Conservation (phyloP, 2,888 invertebrate genomes). For the Halictus quadricinctus region DNA sequence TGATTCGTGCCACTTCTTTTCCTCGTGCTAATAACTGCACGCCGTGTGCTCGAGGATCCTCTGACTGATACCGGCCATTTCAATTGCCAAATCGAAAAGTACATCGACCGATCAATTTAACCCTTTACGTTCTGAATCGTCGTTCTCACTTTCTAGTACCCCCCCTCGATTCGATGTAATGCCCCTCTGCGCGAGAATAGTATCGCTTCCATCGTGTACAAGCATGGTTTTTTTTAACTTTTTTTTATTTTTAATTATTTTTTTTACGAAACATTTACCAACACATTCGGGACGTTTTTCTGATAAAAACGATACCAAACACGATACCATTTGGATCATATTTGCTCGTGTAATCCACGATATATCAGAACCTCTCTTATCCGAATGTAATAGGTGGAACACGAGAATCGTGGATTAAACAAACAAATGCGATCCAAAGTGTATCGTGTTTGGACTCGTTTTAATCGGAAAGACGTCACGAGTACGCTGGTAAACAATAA, state of each 20-base stretch:
- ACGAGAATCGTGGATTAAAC: neutral
- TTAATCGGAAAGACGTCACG: neutral
- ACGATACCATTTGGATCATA: too few species aligned
- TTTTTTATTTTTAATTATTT: neutral
- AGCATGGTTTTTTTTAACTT: too few species aligned
- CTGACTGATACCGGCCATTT: neutral
- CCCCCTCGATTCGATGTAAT: neutral
- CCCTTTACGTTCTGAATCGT: neutral
- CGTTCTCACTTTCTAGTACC: neutral
- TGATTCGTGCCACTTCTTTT: slow-evolving; percentile 71
- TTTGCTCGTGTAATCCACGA: too few species aligned
- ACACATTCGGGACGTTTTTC: neutral
- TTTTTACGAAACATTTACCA: neutral
- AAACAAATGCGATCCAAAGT: neutral
- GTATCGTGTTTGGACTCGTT: neutral
- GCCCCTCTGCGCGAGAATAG: neutral
- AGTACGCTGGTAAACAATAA: neutral
- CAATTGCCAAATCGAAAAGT: neutral
- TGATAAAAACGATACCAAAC: neutral
- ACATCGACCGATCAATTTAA: neutral
- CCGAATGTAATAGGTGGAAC: neutral
- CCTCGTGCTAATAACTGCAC: slow-evolving; percentile 44
- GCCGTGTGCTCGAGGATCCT: slow-evolving; percentile 33
- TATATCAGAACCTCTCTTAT: neutral
- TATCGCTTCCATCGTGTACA: neutral